Base-by-base conservation (phyloP, 2,888 invertebrate genomes). In the Nephrotoma appendiculata region DNA sequence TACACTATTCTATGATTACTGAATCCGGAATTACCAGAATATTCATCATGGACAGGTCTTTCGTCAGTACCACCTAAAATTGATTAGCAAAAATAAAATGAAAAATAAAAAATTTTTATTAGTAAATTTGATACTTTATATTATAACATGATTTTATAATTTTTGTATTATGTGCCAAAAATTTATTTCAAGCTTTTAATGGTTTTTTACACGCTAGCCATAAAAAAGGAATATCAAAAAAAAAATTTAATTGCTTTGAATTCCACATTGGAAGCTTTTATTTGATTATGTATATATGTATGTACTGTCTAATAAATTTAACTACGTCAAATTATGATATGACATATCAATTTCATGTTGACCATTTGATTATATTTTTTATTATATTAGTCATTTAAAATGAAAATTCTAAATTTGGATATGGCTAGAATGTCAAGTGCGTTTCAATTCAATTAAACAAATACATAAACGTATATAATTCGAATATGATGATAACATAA, bases 41-140 rank as follows among this genome's bases (percentile, higher is more conserved):
- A 86, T 86, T 88, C 88, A 86, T 88, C 88, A 86, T 88, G 88
- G 48, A 88, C 88, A 71, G 87, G 87, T 87, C 87, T 87, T 48
- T 88, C 88, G 86, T 88, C 88, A 48, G 87, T 87, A 45, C 88
- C 88, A 87, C 87, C 88, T 88, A 86, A 45, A 52, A 85, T 87
- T 87, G 41, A n/a, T 86, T 86, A 42, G 86, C 12, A 19, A 57
- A 86, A 43, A 41, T 41, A 86, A 48, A 86, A 83, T 11, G 31
- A 15, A 45, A 86, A 86, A 43, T 44, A 71, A 87, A 11, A 85
- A 83, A 44, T 42, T 86, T 45, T 44, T 41, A 86, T 57, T 83
- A 86, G 41, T 86, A 12, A 86, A 41, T 43, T 84, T 11, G 41
- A 42, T 12, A 85, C 48, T 9, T 52, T 52, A 71, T 31, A 57